Base-by-base conservation (phyloP, 2,797 vertebrate genomes). In the Hypotaenidia okinawae region DNA sequence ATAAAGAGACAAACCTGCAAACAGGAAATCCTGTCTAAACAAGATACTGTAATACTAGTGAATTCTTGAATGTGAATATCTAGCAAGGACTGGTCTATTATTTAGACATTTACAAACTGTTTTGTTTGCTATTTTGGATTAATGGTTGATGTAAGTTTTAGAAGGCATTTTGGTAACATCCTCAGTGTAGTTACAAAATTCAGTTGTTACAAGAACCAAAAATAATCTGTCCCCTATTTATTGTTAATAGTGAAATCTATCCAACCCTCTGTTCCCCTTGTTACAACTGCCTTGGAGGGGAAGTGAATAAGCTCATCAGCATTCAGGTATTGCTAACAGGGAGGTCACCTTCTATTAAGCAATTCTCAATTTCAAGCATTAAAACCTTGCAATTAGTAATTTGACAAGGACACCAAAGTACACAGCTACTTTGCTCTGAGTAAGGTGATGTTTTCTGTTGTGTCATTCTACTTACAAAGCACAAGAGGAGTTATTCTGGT, bases 321-420 rank as follows among this genome's bases (percentile, higher is more conserved):
- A 96, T 92, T 90, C 80, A 59, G 35, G 81, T 74, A 91, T 22
- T 89, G 90, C 86, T 49, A 77, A 62, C 45, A 91, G 75, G 75
- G 81, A 96, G 67, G 94, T 96, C 89, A 91, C 93, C 90, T 92
- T 93, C 89, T 84, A 47, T 92, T 84, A 94, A 93, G 84, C 94
- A 93, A 54, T 81, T 93, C 90, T 91, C 89, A 43, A 75, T 94
- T 94, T 93, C 78, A 89, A 78, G 93, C 57, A 72, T 51, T 81
- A 85, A 89, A 95, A 81, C 51, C 69, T 92, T 90, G 57, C 87
- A 87, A 92, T 95, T 85, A 94, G 92, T 67, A 70, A 81, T 63
- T 70, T 92, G 92, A 94, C 95, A 95, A 94, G 95, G 91, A 91
- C 80, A 93, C 74, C 33, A 58, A 89, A 81, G 85, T 43, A 95